Percentiles rank a stretch among this genome's conserved stretches.
Evolutionary conservation across 92 coral and sea anemone species (phyloP).

Genomic region (Zoanthus sansibaricus): DNA sequence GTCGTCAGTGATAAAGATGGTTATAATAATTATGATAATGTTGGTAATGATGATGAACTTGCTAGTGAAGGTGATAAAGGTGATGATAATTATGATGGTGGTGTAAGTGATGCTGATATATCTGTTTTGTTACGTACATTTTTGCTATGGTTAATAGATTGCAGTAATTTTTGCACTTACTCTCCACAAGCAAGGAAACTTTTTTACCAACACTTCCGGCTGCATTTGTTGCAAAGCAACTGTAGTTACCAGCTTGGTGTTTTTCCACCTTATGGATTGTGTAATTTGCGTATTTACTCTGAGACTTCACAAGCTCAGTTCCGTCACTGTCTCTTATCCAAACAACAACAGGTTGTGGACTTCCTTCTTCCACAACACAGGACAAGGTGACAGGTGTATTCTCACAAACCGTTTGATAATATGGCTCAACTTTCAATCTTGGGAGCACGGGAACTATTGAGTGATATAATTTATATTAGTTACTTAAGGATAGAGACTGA

Average conservation of each 20-base stretch:
- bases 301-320: background rate
- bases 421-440: background rate
- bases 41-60: background rate
- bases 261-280: background rate
- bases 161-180: background rate
- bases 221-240: background rate
- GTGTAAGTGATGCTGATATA: no score
- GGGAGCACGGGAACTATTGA: background rate
- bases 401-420: background rate
- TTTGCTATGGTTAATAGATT: background rate
- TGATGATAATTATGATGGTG: background rate
- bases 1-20: no score
- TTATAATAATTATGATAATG: no score
- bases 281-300: background rate
- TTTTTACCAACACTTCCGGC: background rate
- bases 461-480: no score
- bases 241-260: background rate
- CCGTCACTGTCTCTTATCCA: constrained; percentile 10
- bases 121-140: background rate
- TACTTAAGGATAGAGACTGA: no score
- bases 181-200: background rate
- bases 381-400: background rate
- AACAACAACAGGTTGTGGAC: background rate
- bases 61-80: background rate
- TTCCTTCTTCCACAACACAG: constrained; percentile 28